Conservation (phyloP, 1,140 invertebrate species). For the Hypsibius dujardini region DNA sequence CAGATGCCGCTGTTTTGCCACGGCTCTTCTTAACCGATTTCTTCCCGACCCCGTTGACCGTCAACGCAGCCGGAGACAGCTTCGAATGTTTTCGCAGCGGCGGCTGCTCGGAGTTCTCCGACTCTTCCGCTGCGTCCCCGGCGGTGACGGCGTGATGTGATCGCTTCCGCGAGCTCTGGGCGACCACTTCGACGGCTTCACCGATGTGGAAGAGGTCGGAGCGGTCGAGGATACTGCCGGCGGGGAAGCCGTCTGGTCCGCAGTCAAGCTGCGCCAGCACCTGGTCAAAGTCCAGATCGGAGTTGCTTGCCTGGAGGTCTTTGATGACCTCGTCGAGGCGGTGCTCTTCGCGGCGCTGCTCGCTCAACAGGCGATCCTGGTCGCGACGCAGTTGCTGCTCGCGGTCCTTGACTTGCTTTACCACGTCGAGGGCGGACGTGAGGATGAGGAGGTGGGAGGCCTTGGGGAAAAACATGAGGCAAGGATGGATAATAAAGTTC, state of each 20-base stretch:
- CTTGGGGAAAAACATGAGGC: too few species aligned
- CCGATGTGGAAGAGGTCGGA: slow-evolving; percentile 6
- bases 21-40: too few species aligned
- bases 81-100: too few species aligned
- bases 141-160: background rate
- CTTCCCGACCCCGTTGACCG: too few species aligned
- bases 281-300: background rate
- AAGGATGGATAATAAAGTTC: too few species aligned
- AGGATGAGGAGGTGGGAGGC: slow-evolving; percentile 4
- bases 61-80: too few species aligned
- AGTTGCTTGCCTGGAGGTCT: background rate
- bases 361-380: background rate
- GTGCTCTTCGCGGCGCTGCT: background rate
- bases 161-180: background rate
- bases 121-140: background rate
- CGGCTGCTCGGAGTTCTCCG: too few species aligned
- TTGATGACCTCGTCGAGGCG: background rate
- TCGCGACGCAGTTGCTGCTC: background rate
- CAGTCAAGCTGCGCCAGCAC: background rate
- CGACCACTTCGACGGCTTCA: background rate
- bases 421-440: slow-evolving; percentile 4
- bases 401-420: background rate
- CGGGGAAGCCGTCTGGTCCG: background rate
- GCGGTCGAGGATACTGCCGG: background rate
- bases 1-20: too few species aligned